A percentile compares a stretch with the other conserved stretches of the same genome.
Evolutionary conservation across 2,888 invertebrate genomes (phyloP).

Genomic region (Ophion slaviceki): DNA sequence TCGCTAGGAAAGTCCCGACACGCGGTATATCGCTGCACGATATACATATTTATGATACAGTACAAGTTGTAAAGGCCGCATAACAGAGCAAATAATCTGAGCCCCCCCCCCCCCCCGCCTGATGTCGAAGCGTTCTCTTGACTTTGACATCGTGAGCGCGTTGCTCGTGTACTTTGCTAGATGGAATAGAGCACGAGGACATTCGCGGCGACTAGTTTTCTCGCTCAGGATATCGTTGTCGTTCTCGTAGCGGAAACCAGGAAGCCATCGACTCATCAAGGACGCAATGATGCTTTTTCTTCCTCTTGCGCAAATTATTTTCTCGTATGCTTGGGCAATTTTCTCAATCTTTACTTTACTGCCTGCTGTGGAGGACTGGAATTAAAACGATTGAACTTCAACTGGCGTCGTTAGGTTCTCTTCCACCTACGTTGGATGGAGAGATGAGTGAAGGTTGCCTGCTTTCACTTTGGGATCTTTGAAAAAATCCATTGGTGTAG

Average conservation of each 20-base stretch:
- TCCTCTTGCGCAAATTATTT: slow-evolving; percentile 34
- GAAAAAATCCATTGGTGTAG: too few relatives aligned
- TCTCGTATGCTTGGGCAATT: neutral
- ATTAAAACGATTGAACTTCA: neutral
- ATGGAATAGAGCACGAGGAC: slow-evolving; percentile 78
- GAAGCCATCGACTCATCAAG: slow-evolving; percentile 74
- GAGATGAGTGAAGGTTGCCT: too few relatives aligned
- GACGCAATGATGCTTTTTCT: slow-evolving; percentile 68
- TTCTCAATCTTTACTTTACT: neutral
- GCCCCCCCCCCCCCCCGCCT: neutral
- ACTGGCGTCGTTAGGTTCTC: too few relatives aligned
- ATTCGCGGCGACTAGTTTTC: slow-evolving; percentile 49
- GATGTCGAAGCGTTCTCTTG: slow-evolving; percentile 75
- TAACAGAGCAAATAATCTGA: slow-evolving; percentile 26
- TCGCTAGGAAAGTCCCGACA: slow-evolving; percentile 25
- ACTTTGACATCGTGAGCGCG: slow-evolving; percentile 76
- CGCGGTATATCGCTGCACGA: slow-evolving; percentile 2
- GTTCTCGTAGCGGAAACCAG: slow-evolving; percentile 77
- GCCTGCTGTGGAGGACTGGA: neutral
- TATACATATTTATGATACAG: slow-evolving; percentile 26
- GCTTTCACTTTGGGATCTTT: too few relatives aligned
- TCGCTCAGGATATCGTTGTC: slow-evolving; percentile 58
- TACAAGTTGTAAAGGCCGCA: slow-evolving; percentile 23
- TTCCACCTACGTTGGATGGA: too few relatives aligned
- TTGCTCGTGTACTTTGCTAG: slow-evolving; percentile 63